Conservation (phyloP, 2,797 vertebrate species). For the Pseudomugil gertrudae region DNA sequence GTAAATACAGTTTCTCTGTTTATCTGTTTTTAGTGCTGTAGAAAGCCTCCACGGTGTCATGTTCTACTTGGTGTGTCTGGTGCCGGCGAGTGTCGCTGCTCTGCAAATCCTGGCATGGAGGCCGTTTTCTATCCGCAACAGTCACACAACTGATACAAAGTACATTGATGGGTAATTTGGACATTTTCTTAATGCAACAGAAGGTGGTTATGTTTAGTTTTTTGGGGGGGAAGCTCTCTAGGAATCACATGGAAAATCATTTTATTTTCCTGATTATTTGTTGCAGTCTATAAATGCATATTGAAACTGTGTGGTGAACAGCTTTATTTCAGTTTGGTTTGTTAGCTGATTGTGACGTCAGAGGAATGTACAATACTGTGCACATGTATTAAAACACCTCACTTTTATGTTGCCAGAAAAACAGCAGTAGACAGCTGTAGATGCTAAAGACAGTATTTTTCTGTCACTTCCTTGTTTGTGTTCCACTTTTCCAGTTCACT, state of each 20-base stretch:
- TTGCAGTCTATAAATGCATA: background rate
- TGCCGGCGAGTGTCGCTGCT: constrained; percentile 82
- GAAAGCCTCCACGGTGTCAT: constrained; percentile 83
- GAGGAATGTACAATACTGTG: background rate
- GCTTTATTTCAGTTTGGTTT: background rate
- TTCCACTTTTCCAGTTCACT: no score
- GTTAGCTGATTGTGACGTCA: constrained; percentile 2
- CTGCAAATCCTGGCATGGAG: constrained; percentile 87
- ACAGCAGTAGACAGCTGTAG: no score
- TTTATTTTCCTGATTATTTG: background rate
- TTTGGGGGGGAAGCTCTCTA: background rate
- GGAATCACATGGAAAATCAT: background rate
- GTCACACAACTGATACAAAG: constrained; percentile 80
- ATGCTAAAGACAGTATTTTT: no score
- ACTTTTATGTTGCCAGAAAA: no score
- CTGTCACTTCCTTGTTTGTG: no score
- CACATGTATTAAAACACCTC: no score
- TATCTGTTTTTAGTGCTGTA: constrained; percentile 72
- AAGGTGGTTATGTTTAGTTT: background rate
- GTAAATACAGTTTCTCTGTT: constrained; percentile 3
- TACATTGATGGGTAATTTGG: constrained; percentile 73
- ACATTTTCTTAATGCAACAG: background rate
- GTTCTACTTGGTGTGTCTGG: constrained; percentile 89
- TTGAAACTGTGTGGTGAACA: background rate
- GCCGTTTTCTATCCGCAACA: constrained; percentile 87